Base-by-base conservation (phyloP, 35 echinoderm and acorn worm genomes). In the Ophioderma brevispina region DNA sequence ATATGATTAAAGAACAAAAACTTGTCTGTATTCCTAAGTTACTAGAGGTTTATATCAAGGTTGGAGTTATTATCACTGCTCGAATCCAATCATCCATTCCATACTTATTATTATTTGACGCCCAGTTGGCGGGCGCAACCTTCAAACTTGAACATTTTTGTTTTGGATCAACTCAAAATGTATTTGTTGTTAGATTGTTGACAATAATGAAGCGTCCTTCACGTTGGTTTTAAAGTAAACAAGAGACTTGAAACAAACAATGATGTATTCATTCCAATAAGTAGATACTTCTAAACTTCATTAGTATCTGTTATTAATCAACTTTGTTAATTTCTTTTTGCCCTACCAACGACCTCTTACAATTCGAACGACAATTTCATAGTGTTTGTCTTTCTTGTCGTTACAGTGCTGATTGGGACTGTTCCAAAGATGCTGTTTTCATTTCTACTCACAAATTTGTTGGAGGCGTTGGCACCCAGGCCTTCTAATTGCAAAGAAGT, bases 401-500 rank as follows among this genome's bases (percentile, higher is more conserved):
- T 87, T 36, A 13, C 80, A 95, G 94, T 21, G 37, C 49, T 79
- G 90, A 82, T 39, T 82, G 40, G 63, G 94, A 95, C 80, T 99
- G 97, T 88, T 99, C 97, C 3, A 99, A 99, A 86, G 97, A 99
- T 77, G 97, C 97, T 0, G 97, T 99, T 0, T 99, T 99, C 80
- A 87, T 99, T 21, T 99, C 97, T 42, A 93, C 91, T 17, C 97
- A 99, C 81, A 99, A 99, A 78, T 99, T 99, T 40, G 94, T 99
- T 25, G 97, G 97, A 50, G 97, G 97, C 64, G 90, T 92, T 0
- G 97, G 97, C 13, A 93, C 97, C 8, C 90, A 95, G 97, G 97
- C 77, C 80, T 99, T 64, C 55, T 99, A 25, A 93, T 99, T 42
- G 97, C 97, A 3, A 99, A 99, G 92, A 99, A 95, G 85, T 90